Evolutionary conservation across 2,888 invertebrate genomes (phyloP).

Genomic region (Piscicola geometra): DNA sequence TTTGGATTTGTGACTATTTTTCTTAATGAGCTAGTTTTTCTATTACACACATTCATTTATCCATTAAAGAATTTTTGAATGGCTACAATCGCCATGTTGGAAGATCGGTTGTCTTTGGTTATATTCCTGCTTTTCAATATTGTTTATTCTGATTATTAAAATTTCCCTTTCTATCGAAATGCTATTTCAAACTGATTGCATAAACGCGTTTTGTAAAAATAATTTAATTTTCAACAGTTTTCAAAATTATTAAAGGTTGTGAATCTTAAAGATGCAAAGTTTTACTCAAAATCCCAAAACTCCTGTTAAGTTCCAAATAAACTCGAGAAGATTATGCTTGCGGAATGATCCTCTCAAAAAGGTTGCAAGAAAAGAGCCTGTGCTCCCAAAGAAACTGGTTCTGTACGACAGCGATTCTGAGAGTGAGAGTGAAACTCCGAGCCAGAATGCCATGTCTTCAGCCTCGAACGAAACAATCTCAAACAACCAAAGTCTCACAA

Average conservation of each 20-base stretch:
- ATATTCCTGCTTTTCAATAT: background rate
- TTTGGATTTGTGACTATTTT: background rate
- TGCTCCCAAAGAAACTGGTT: background rate
- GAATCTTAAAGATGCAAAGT: conserved; percentile 2
- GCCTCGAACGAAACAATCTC: too few relatives aligned
- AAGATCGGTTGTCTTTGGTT: background rate
- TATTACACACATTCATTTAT: too few relatives aligned
- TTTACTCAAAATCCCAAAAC: conserved; percentile 2
- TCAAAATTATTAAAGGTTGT: background rate
- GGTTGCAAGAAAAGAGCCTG: background rate
- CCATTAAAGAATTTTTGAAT: background rate
- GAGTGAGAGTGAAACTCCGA: background rate
- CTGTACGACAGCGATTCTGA: conserved; percentile 25
- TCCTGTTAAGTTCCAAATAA: conserved; percentile 13
- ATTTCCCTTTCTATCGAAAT: background rate
- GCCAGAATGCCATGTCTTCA: background rate
- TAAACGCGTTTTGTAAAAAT: background rate
- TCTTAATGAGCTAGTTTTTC: background rate
- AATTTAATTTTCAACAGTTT: background rate
- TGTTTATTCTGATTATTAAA: conserved; percentile 17
- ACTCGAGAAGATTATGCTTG: background rate
- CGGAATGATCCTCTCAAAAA: background rate
- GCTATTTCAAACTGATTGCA: background rate
- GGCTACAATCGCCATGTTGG: background rate
- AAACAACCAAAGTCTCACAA: too few relatives aligned